Conservation (phyloP, 2,113 vertebrate genomes). For the Bubo blakistoni region DNA sequence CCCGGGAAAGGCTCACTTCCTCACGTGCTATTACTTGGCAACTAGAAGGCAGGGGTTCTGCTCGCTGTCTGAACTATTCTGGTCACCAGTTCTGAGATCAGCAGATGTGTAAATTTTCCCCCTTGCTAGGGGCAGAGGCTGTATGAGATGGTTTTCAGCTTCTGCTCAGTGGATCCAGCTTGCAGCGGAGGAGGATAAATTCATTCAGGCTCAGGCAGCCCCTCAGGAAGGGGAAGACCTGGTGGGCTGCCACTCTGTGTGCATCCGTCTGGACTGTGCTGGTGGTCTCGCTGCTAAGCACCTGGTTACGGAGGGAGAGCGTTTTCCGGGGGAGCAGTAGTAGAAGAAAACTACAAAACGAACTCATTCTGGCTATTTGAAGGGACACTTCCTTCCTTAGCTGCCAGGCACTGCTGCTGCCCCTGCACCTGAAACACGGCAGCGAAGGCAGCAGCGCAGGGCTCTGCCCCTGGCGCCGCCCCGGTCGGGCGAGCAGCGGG, state of each 20-base stretch:
- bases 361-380: background rate
- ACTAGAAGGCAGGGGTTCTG: background rate
- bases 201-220: background rate
- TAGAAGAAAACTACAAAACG: background rate
- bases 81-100: accelerated
- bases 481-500: accelerated
- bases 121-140: background rate
- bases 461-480: background rate
- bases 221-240: background rate
- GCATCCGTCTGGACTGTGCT: background rate
- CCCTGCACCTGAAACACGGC: background rate
- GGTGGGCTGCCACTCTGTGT: background rate
- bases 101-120: background rate
- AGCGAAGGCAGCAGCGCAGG: accelerated
- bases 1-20: background rate
- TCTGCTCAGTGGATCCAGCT: background rate
- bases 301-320: background rate
- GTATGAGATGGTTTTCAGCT: background rate
- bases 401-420: background rate
- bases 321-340: background rate
- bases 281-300: background rate
- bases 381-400: background rate
- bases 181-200: background rate
- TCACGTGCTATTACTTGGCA: background rate
- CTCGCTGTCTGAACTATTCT: background rate